Base-by-base conservation (phyloP, 2,797 vertebrate genomes). In the Galaxias olidus region DNA sequence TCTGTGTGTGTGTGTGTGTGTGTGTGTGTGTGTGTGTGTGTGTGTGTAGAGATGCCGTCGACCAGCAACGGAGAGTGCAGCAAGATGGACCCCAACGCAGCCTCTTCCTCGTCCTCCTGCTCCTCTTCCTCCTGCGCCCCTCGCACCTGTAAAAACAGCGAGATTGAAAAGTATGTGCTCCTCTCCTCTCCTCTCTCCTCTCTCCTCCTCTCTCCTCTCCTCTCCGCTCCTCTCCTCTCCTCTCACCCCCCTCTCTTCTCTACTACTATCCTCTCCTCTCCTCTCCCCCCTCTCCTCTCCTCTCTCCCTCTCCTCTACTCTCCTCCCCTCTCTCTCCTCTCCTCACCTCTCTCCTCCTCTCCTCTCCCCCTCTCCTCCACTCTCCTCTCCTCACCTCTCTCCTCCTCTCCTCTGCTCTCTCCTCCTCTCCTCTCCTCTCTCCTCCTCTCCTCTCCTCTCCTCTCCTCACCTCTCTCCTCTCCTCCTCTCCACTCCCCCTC, bases 11-110 rank as follows among this genome's bases (percentile, higher is more conserved):
- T n/a, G n/a, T n/a, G n/a, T n/a, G n/a, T n/a, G n/a, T n/a, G n/a
- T n/a, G n/a, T n/a, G n/a, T n/a, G n/a, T n/a, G n/a, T n/a, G n/a
- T n/a, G n/a, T n/a, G n/a, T 68, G 20, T 74, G 12, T 77, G 72
- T 73, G 60, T 69, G 30, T 74, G 58, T 87, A 99, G 97, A 99
- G 91, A 98, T 99, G 96, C 97, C 97, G 49, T 99, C 97, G 55
- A 99, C 97, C 30, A 99, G 97, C 94, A 98, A 98, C 1, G 95
- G 97, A 0, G 97, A 99, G 82, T 92, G 94, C 92, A 96, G 94
- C 93, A 98, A 98, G 87, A 94, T 94, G 65, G 97, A 99, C 74
- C 90, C 94, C 73, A 93, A 94, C 89, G 93, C 95, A 79, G 94
- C 96, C 72, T n/a, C n/a, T n/a, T 96, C 94, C 59, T 66, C 67